A percentile compares a stretch with the other conserved stretches of the same genome.
Evolutionary conservation across 2,113 vertebrate genomes (phyloP).

Genomic region (Raja brachyura): DNA sequence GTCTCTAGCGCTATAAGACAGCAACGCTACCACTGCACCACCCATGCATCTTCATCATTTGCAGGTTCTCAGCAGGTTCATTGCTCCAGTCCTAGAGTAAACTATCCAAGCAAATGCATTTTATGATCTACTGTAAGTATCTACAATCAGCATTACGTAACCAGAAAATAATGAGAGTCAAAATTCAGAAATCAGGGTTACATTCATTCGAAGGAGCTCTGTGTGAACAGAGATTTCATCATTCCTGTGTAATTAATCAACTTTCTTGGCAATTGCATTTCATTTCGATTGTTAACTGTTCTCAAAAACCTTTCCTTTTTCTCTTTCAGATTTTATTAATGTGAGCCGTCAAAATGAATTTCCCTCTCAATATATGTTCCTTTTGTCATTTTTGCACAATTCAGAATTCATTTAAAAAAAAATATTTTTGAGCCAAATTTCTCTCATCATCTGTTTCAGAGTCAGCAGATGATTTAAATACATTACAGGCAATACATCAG

Average conservation of each 20-base stretch:
- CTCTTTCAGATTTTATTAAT: background rate
- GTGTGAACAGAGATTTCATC: background rate
- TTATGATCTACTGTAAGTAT: background rate
- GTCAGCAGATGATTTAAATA: background rate
- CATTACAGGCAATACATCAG: background rate
- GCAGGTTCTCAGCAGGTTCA: background rate
- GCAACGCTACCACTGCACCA: too few species aligned
- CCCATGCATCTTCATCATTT: background rate
- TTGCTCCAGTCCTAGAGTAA: background rate
- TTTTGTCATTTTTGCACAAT: background rate
- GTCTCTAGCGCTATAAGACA: too few species aligned
- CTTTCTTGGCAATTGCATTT: background rate
- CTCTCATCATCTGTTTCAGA: background rate
- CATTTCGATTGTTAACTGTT: slow-evolving; percentile 3
- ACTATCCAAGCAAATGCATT: background rate
- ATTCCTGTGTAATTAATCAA: background rate
- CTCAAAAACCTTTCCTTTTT: background rate
- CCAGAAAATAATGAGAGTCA: background rate
- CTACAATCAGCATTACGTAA: background rate
- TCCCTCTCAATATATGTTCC: background rate
- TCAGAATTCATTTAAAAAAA: background rate
- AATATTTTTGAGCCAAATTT: background rate
- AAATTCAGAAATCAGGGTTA: background rate
- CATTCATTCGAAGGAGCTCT: background rate
- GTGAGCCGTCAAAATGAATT: background rate